phyloP scores from a whole-genome alignment of 37 sponge, comb jelly and placozoan species.

The Petrosia ficiformis region DNA sequence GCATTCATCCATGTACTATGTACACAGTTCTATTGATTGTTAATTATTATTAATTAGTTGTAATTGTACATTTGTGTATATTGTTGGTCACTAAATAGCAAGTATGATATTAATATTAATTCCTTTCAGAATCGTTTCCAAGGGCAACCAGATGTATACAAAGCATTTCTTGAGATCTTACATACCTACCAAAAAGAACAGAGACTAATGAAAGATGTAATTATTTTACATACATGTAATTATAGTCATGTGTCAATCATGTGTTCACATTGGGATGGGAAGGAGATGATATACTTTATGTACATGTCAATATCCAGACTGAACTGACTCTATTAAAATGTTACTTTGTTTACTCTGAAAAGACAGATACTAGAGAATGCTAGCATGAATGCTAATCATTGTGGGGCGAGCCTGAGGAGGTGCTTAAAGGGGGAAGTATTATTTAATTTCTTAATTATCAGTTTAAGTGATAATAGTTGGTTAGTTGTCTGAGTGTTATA shows the following conservation, averaged over 20 bases:
- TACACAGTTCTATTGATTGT: neutral
- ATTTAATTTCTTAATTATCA: too few species aligned
- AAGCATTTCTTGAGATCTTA: conserved; percentile 91
- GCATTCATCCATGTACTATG: neutral
- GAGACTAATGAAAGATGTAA: conserved; percentile 57
- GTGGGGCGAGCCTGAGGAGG: too few species aligned
- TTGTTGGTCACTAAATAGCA: too few species aligned
- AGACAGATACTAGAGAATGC: too few species aligned
- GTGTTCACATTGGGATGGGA: neutral
- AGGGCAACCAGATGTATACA: conserved; percentile 90
- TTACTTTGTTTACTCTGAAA: too few species aligned
- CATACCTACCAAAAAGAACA: conserved; percentile 98
- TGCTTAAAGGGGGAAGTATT: too few species aligned
- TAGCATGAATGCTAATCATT: too few species aligned
- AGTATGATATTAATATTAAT: conserved; percentile 6
- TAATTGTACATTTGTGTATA: neutral
- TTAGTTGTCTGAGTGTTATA: too few species aligned
- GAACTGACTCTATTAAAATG: neutral
- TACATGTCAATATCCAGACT: neutral
- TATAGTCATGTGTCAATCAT: neutral
- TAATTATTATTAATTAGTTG: neutral
- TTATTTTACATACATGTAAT: too few species aligned
- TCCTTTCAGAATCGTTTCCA: conserved; percentile 86
- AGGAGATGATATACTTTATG: neutral
- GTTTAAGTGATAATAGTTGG: too few species aligned